phyloP scores from a whole-genome alignment of 2,888 invertebrate genomes.

The Ctenicera cuprea region DNA sequence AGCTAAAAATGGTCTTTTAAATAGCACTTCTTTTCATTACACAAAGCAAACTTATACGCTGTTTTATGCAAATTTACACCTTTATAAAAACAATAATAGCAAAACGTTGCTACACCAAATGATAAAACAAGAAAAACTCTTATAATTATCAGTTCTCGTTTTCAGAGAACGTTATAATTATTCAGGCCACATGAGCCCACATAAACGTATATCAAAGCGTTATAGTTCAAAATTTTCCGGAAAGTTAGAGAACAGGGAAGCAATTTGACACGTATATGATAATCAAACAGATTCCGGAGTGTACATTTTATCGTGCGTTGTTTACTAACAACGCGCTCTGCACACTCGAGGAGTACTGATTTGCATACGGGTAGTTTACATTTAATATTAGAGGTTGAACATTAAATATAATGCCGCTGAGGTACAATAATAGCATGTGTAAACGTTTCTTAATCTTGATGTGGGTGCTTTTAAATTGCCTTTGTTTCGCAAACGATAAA shows the following conservation, averaged over 20 bases:
- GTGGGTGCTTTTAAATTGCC: slow-evolving; percentile 44
- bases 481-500: slow-evolving; percentile 23
- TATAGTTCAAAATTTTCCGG: neutral
- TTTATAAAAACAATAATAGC: neutral
- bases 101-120: too few species aligned
- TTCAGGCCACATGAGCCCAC: too few species aligned
- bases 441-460: slow-evolving; percentile 52
- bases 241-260: neutral
- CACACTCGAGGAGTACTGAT: slow-evolving; percentile 42
- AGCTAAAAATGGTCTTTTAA: slow-evolving; percentile 10
- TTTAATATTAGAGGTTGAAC: slow-evolving; percentile 50
- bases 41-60: neutral
- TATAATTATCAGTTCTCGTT: too few species aligned
- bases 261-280: slow-evolving; percentile 35
- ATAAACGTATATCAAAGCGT: too few species aligned
- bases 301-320: slow-evolving; percentile 42
- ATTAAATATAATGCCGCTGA: slow-evolving; percentile 48
- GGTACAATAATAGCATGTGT: slow-evolving; percentile 49
- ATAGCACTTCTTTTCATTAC: neutral
- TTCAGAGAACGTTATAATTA: too few species aligned
- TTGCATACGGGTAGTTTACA: slow-evolving; percentile 53
- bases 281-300: slow-evolving; percentile 44
- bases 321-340: slow-evolving; percentile 46
- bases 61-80: neutral
- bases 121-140: too few species aligned